These are phyloP conservation scores for Periophthalmus modestus DNA, from an alignment of 2,113 vertebrate genomes.

Conservation along the genomic window DNA sequence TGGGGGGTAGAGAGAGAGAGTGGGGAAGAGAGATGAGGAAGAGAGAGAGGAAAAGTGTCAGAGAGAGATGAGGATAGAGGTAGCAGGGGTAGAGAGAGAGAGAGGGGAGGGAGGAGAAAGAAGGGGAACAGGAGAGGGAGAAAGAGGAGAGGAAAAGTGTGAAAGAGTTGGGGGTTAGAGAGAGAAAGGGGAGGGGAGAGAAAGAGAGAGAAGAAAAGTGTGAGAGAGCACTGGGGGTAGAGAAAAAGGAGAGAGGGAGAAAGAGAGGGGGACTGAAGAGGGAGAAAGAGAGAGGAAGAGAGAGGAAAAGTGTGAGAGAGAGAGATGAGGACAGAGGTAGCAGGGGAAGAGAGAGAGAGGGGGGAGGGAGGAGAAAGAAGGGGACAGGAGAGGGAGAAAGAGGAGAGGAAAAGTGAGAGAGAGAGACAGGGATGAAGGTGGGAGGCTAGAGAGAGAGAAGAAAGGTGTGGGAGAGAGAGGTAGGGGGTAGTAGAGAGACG, in stretches of 20 bases:
- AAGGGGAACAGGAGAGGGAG: slow-evolving; percentile 5
- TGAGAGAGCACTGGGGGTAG: too few relatives aligned
- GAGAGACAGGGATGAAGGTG: neutral
- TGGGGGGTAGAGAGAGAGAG: slow-evolving; percentile 29
- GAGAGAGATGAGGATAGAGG: slow-evolving; percentile 16
- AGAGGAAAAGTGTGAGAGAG: neutral
- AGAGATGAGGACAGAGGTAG: neutral
- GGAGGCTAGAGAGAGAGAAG: too few relatives aligned
- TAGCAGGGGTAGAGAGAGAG: neutral
- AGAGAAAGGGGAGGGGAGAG: slow-evolving; percentile 12
- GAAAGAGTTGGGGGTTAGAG: slow-evolving; percentile 5
- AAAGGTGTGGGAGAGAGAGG: too few relatives aligned
- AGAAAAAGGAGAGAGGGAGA: slow-evolving; percentile 22
- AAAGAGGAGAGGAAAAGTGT: slow-evolving; percentile 8
- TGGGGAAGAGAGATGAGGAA: neutral
- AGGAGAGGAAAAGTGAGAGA: slow-evolving; percentile 20
- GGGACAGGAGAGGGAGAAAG: too few relatives aligned
- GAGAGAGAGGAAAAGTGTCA: slow-evolving; percentile 14
- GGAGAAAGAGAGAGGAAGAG: neutral
- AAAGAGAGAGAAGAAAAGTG: too few relatives aligned
- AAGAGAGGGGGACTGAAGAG: neutral
- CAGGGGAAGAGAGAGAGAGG: neutral
- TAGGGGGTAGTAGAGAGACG: too few relatives aligned
- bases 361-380: slow-evolving; percentile 16
- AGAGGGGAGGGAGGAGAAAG: slow-evolving; percentile 10